These are phyloP conservation scores for Drosophila biarmipes DNA, from an alignment of 1,140 invertebrate species.

Conservation along the genomic window DNA sequence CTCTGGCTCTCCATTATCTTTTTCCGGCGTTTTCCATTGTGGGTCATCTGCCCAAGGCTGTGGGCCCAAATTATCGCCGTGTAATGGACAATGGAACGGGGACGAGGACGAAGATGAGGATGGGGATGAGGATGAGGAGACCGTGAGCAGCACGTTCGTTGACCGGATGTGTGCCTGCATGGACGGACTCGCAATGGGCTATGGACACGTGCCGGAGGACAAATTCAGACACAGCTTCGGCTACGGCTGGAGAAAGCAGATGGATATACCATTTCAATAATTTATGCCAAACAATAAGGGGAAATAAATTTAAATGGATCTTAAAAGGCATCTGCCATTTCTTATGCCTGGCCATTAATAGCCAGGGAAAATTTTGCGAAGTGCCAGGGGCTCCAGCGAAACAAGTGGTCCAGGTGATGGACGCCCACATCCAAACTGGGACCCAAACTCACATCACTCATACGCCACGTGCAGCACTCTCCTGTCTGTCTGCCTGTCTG, in stretches of 20 bases:
- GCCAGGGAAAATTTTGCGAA: slow-evolving; percentile 26
- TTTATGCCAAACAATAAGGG: slow-evolving; percentile 36
- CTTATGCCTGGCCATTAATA: slow-evolving; percentile 50
- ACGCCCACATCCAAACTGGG: slow-evolving; percentile 36
- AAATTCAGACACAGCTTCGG: neutral
- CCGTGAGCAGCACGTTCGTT: slow-evolving; percentile 44
- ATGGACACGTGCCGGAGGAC: slow-evolving; percentile 27
- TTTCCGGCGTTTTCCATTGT: slow-evolving; percentile 17
- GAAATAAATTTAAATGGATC: slow-evolving; percentile 41
- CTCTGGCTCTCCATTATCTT: slow-evolving; percentile 8
- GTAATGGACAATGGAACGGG: slow-evolving; percentile 4
- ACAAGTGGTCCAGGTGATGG: slow-evolving; percentile 20
- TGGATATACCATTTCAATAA: slow-evolving; percentile 60
- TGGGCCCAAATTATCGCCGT: slow-evolving; percentile 51
- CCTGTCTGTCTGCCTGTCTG: slow-evolving; percentile 5
- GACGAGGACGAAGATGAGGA: too few relatives aligned
- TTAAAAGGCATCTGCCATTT: slow-evolving; percentile 59
- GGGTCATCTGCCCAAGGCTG: slow-evolving; percentile 36
- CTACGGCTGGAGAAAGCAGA: neutral
- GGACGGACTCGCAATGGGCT: slow-evolving; percentile 26
- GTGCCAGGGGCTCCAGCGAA: slow-evolving; percentile 10
- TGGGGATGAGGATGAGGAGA: neutral
- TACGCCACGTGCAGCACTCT: slow-evolving; percentile 59
- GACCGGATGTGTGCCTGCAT: slow-evolving; percentile 66
- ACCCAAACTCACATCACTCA: slow-evolving; percentile 63